Base-by-base conservation (phyloP, 2,113 vertebrate genomes). In the Chionis minor region DNA sequence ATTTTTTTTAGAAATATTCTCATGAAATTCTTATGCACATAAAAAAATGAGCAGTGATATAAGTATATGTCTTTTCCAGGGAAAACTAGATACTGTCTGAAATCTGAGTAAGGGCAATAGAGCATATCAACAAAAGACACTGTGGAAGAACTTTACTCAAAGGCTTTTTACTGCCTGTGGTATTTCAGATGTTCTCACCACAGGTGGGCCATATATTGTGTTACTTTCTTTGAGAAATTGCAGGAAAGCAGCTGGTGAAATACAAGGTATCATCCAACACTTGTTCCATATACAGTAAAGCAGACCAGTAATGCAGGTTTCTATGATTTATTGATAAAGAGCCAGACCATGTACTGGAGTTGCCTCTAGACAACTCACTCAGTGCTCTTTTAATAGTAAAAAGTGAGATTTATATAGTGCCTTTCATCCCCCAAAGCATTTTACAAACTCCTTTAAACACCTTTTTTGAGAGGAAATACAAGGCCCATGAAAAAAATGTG, bases 131-230 rank as follows among this genome's bases (percentile, higher is more conserved):
- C 52, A 88, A 59, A 93, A 83, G 59, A 56, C 32, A 38, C 66
- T 66, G 13, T 80, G 80, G 81, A 92, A 96, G 92, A 93, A 90
- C 92, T 91, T 88, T 69, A 52, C 84, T 96, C 70, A 81, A 86
- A 96, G 32, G n/a, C 30, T 90, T 93, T 94, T 90, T 88, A 74
- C 40, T 88, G 42, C 78, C 78, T 86, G 52, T 91, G 56, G 62
- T 69, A 93, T 96, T 92, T 95, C 94, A 95, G 86, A 96, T 90
- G 77, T 95, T 96, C 66, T 94, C 92, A 83, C 94, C 89, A 70
- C 81, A 93, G 88, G 71, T 91, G 70, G 71, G 38, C 73, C 69
- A 49, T 96, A 94, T 88, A 96, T 95, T 88, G 55, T 84, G 73
- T 63, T 81, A 81, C 69, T 95, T 89, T 47, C 85, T 89, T 90